Percentiles rank a stretch among this genome's conserved stretches.
phyloP scores from a whole-genome alignment of 1,140 invertebrate species.

The Drosophila ogumai region DNA sequence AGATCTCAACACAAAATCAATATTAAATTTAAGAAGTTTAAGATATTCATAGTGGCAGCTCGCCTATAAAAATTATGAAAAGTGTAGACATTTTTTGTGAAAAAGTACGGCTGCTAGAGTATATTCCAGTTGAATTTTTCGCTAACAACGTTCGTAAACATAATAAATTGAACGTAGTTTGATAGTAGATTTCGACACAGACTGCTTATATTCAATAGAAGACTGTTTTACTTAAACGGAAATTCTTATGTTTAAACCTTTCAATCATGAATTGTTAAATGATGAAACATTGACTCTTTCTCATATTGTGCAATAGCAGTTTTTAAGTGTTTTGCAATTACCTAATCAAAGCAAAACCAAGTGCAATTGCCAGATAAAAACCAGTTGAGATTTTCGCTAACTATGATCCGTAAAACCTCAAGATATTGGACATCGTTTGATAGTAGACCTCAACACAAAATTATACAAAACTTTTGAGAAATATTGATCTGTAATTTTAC shows the following conservation, averaged over 20 bases:
- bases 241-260: too few species aligned
- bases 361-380: constrained; percentile 33
- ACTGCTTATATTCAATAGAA: background rate
- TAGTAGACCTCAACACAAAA: constrained; percentile 60
- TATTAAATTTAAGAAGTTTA: background rate
- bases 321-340: constrained; percentile 1
- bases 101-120: constrained; percentile 22
- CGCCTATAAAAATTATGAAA: background rate
- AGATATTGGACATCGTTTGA: constrained; percentile 65
- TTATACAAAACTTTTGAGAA: background rate
- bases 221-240: background rate
- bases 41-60: background rate
- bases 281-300: background rate
- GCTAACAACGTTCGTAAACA: constrained; percentile 64
- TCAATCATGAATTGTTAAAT: background rate
- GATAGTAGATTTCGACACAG: constrained; percentile 65
- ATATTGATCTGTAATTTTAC: background rate
- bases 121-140: constrained; percentile 61
- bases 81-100: background rate
- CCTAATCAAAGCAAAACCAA: background rate
- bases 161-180: constrained; percentile 56
- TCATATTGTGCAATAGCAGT: background rate
- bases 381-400: constrained; percentile 70
- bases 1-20: constrained; percentile 67
- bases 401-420: constrained; percentile 40